Evolutionary conservation across 1,140 invertebrate species (phyloP).

Genomic region (Plutomurus gul): DNA sequence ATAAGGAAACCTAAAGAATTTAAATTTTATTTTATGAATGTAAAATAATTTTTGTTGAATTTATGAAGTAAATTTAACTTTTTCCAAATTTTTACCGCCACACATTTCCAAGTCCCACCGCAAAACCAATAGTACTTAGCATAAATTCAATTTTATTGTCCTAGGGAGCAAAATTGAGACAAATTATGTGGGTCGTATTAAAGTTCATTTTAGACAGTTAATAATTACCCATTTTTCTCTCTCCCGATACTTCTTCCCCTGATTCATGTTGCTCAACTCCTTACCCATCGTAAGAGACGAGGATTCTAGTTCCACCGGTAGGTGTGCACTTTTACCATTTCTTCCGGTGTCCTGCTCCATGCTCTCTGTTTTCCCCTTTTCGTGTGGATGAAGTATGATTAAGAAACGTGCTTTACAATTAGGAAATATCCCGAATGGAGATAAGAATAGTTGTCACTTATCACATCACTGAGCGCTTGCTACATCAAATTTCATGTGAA

Average conservation of each 20-base stretch:
- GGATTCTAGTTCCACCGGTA: neutral
- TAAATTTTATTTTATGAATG: neutral
- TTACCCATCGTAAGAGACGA: neutral
- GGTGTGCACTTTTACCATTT: too few relatives aligned
- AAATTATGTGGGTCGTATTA: neutral
- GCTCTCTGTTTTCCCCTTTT: too few relatives aligned
- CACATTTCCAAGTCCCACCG: conserved; percentile 48
- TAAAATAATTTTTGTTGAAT: too few relatives aligned
- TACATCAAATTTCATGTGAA: too few relatives aligned
- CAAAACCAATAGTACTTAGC: conserved; percentile 50
- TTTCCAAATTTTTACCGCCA: neutral
- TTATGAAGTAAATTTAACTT: too few relatives aligned
- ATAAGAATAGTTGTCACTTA: too few relatives aligned
- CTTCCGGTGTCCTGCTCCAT: too few relatives aligned
- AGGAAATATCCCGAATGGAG: too few relatives aligned
- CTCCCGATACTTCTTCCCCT: conserved; percentile 23
- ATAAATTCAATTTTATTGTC: conserved; percentile 52
- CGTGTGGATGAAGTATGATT: too few relatives aligned
- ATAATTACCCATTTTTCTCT: conserved; percentile 50
- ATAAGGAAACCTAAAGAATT: conserved; percentile 65
- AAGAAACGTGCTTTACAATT: too few relatives aligned
- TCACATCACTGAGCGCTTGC: too few relatives aligned
- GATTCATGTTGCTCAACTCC: neutral
- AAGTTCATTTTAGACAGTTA: too few relatives aligned
- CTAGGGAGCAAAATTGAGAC: neutral